A percentile compares a stretch with the other conserved stretches of the same genome.
Evolutionary conservation across 2,113 vertebrate species (phyloP).

Genomic region (Megaceryle torquata): DNA sequence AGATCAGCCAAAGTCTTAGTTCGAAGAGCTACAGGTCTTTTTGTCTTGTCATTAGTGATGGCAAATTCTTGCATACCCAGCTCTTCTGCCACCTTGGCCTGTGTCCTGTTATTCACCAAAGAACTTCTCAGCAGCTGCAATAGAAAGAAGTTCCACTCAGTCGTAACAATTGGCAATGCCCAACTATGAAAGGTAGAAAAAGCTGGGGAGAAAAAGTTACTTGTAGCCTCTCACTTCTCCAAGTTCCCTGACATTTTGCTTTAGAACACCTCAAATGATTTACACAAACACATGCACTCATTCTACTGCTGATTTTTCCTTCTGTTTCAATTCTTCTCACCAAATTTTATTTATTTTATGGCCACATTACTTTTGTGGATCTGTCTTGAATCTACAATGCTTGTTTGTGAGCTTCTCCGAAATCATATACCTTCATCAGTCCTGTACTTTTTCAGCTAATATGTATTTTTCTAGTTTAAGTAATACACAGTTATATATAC

Average conservation of each 20-base stretch:
- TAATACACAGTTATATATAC: not conserved
- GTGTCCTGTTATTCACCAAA: conserved; percentile 97
- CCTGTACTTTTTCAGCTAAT: not conserved
- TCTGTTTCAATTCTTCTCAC: not conserved
- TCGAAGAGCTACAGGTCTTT: conserved; percentile 89
- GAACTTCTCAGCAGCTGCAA: conserved; percentile 91
- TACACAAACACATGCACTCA: not conserved
- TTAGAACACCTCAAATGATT: not conserved
- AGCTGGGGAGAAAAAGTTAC: not conserved
- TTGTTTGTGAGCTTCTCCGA: not conserved
- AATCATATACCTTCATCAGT: not conserved
- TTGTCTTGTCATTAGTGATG: conserved; percentile 98
- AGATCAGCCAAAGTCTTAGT: conserved; percentile 97
- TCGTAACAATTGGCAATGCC: not conserved
- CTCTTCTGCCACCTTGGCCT: conserved; percentile 97
- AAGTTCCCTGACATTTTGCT: not conserved
- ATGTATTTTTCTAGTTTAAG: not conserved
- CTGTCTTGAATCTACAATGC: not conserved
- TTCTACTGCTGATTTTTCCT: not conserved
- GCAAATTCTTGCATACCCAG: conserved; percentile 98
- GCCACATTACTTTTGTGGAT: not conserved
- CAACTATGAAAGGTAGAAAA: not conserved
- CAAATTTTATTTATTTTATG: not conserved
- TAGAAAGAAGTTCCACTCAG: not conserved
- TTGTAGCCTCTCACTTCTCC: not conserved